A percentile compares a stretch with the other conserved stretches of the same genome.
phyloP scores from a whole-genome alignment of 2,888 invertebrate species.

The Drosophila fulvimacula region DNA sequence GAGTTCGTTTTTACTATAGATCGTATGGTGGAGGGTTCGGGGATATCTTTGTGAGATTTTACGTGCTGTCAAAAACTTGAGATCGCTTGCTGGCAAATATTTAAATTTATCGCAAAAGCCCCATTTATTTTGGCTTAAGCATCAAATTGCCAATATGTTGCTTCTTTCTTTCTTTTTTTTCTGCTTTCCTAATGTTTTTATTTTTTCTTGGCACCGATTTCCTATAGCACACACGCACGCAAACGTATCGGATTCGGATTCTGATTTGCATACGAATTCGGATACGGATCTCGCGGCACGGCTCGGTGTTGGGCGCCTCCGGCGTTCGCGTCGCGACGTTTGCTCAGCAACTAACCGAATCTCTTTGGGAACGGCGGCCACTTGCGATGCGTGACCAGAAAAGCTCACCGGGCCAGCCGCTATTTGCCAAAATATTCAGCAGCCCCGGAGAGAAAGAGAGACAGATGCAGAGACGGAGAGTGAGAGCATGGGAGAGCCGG shows the following conservation, averaged over 20 bases:
- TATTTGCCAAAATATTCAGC: conserved; percentile 49
- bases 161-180: conserved; percentile 26
- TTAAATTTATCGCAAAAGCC: conserved; percentile 55
- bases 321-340: conserved; percentile 59
- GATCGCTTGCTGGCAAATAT: conserved; percentile 55
- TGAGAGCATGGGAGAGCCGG: not conserved
- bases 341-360: conserved; percentile 63
- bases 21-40: conserved; percentile 30
- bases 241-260: conserved; percentile 59
- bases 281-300: conserved; percentile 60
- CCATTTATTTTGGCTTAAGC: conserved; percentile 67
- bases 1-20: conserved; percentile 17
- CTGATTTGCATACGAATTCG: conserved; percentile 47
- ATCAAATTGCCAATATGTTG: conserved; percentile 66
- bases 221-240: conserved; percentile 56
- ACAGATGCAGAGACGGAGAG: not conserved
- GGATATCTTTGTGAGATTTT: conserved; percentile 29
- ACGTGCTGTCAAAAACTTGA: conserved; percentile 67
- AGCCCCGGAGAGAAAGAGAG: conserved; percentile 8
- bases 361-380: conserved; percentile 26
- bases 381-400: conserved; percentile 60
- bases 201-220: conserved; percentile 57
- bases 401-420: conserved; percentile 56
- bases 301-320: conserved; percentile 53
- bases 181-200: not conserved